A percentile compares a stretch with the other conserved stretches of the same genome.
These are phyloP conservation scores for Silurus asotus DNA, from an alignment of 2,113 vertebrate genomes.

Conservation along the genomic window DNA sequence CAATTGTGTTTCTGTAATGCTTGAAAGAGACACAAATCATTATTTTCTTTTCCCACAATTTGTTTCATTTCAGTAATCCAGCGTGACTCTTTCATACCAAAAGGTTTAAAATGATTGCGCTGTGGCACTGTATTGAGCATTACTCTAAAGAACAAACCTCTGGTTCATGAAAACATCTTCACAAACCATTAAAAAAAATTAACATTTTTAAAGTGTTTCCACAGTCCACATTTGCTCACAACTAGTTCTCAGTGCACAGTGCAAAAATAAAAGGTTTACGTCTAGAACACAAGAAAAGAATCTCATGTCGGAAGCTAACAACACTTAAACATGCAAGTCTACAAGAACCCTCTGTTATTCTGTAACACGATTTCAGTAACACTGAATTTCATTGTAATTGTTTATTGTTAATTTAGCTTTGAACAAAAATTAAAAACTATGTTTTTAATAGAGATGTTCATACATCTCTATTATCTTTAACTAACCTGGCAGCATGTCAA, in stretches of 20 bases:
- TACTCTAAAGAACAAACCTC: slow-evolving; percentile 32
- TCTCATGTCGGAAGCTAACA: neutral
- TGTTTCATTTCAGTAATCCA: slow-evolving; percentile 58
- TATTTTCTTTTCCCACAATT: slow-evolving; percentile 64
- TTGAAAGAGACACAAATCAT: slow-evolving; percentile 59
- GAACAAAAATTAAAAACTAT: neutral
- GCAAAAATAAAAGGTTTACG: neutral
- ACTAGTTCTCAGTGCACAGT: neutral
- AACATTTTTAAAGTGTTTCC: neutral
- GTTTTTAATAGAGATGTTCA: neutral
- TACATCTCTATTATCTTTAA: neutral
- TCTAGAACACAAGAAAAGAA: neutral
- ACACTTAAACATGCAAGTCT: neutral
- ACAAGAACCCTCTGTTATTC: neutral
- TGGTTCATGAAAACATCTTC: neutral
- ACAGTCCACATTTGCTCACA: neutral
- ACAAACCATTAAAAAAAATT: neutral
- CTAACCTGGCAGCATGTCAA: slow-evolving; percentile 18
- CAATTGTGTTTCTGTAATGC: slow-evolving; percentile 52
- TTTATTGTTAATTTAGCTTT: neutral
- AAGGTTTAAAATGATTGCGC: slow-evolving; percentile 52
- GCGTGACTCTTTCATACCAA: neutral
- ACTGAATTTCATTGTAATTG: neutral
- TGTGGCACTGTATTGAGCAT: neutral
- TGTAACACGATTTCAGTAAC: neutral